Evolutionary conservation across 2,113 vertebrate species (phyloP).

Genomic region (Potamarius usumacintae): DNA sequence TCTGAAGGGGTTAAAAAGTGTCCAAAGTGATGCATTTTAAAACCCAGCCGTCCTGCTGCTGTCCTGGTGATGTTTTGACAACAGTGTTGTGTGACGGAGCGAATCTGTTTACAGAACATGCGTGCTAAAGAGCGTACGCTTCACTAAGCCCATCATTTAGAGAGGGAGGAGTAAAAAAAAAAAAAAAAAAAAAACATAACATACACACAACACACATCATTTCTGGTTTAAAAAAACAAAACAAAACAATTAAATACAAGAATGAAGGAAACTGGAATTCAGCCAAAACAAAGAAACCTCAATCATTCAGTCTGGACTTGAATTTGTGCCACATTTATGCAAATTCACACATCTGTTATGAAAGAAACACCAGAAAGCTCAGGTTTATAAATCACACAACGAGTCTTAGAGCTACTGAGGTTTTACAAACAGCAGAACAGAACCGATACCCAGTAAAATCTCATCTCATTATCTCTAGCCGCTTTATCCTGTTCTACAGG

Average conservation of each 20-base stretch:
- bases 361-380: background rate
- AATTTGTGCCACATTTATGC: background rate
- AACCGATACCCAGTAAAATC: too few relatives aligned
- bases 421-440: background rate
- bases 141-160: background rate
- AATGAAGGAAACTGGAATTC: background rate
- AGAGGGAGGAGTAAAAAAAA: background rate
- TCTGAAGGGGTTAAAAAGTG: background rate
- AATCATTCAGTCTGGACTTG: background rate
- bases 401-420: background rate
- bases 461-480: too few relatives aligned
- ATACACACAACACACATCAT: background rate
- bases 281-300: background rate
- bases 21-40: background rate
- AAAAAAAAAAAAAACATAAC: background rate
- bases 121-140: background rate
- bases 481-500: too few relatives aligned
- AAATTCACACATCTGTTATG: background rate
- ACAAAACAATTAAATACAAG: too few relatives aligned
- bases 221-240: too few relatives aligned
- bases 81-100: background rate
- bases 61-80: background rate
- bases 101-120: background rate
- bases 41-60: too few relatives aligned
- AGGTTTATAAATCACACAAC: background rate